Evolutionary conservation across 2,797 vertebrate genomes (phyloP), one percentile per base, ranked within the genome.

Genomic region (Arvicola amphibius): DNA sequence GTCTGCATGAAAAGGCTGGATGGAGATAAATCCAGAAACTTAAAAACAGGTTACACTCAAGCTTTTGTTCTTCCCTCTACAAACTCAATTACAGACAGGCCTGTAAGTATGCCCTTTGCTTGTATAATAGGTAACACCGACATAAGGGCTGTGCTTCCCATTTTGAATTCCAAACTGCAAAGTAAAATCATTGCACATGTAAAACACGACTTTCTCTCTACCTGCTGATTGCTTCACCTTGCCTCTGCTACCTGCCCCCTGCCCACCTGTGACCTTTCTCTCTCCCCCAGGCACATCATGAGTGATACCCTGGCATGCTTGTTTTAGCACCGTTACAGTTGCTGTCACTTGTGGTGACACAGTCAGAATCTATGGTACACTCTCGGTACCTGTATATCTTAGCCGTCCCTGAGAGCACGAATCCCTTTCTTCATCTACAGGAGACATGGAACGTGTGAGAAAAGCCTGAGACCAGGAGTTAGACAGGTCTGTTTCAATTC

Each of bases 121-220:
- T 71, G 84, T 51, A 27, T 88, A 53, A 94, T 89, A 73, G 48
- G 21, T 74, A 79, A 34, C 65, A 46, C 40, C 74, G 34, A 65
- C 27, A 48, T 67, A 91, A 91, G 71, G 46, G 12, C 88, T 94
- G 21, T 10, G 43, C 10, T 83, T 96, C 73, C 84, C 19, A 53
- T 81, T 96, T 86, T 88, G 37, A 80, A 76, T 93, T 94, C 88
- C 91, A 90, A 90, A 88, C 13, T 79, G 32, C 37, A 88, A 91
- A 94, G 9, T 56, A 63, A 90, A 94, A 40, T 29, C 5, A 34
- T 27, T 29, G 0, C 17, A 11, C 59, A 40, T 84, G 48, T 5
- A 40, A 73, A 91, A 90, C 37, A 27, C 37, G 23, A 17, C 83
- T 94, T 91, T 76, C 34, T 78, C 80, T 51, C 69, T 56, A 0